Base-by-base conservation (phyloP, 92 coral and sea anemone species). In the Metridium senile region DNA sequence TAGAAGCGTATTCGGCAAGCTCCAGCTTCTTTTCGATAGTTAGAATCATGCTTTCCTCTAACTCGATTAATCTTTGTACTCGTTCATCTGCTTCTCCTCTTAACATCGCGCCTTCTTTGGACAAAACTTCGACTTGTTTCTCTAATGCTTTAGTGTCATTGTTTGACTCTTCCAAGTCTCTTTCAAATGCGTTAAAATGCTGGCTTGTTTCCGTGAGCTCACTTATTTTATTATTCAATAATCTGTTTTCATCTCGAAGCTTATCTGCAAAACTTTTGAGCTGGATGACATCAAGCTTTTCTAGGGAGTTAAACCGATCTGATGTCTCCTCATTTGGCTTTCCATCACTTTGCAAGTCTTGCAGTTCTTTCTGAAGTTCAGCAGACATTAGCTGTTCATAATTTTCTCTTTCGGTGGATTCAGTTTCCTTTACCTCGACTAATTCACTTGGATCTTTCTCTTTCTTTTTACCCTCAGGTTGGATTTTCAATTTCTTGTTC, bases 1-100 rank as follows among this genome's bases (percentile, higher is more conserved):
- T n/a, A 18, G 75, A 34, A 26, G 84, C 84, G 45, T 79, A 79
- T 58, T 79, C 84, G 22, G 84, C 84, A 16, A 79, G 75, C 57
- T 79, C 84, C 0, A 79, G 84, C 32, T 79, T 79, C 70, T 79
- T 79, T 39, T 79, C 84, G 58, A 79, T 79, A 23, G 84, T 79
- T 54, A 35, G 76, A 13, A 79, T 79, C 66, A 70, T 71, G 69
- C 56, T 79, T 34, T 79, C 84, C 57, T 79, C 84, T 39, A 79
- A 32, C 13, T 79, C 84, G 7, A 79, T 79, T 25, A 79, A 67
- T 26, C 66, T 69, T 56, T 58, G 75, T 0, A 79, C 74, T 49
- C 84, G 32, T 70, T 79, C 84, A 21, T 79, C 84, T 25, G 84
- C 84, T 43, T 79, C 84, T 57, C 74, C 59, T 70, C 54, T 54